Conservation (phyloP, 2,797 vertebrate species). For the Eulemur mongoz region DNA sequence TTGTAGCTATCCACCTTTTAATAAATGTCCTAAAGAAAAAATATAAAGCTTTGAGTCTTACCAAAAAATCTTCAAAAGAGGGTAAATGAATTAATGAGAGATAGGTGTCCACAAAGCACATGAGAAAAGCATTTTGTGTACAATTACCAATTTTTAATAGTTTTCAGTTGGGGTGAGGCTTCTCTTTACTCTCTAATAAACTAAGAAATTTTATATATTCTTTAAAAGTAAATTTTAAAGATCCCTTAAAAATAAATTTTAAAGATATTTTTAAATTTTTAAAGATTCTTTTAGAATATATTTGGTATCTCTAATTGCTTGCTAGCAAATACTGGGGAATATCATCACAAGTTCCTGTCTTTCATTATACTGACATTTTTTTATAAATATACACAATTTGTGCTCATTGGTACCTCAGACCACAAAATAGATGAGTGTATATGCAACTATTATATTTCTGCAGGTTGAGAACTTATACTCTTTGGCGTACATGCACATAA, state of each 20-base stretch:
- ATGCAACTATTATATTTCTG: neutral
- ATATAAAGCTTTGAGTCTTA: neutral
- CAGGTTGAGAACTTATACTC: neutral
- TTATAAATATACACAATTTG: neutral
- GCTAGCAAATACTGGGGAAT: neutral
- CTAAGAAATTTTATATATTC: conserved; percentile 11
- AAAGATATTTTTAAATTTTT: neutral
- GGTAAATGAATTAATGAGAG: neutral
- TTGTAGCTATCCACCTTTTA: neutral
- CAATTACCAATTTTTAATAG: neutral
- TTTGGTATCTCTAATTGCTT: neutral
- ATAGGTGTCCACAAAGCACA: neutral
- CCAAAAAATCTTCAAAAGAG: conserved; percentile 10
- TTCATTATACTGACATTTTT: neutral
- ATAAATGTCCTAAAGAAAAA: conserved; percentile 25
- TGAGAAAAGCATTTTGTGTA: conserved; percentile 5
- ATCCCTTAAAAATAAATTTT: neutral
- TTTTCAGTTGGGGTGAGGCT: neutral
- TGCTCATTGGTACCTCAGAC: neutral
- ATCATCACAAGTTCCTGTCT: neutral
- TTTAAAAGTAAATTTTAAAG: neutral
- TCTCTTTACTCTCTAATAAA: neutral
- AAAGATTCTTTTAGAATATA: neutral
- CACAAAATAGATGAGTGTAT: neutral
- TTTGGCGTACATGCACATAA: neutral